Conservation (phyloP, 2,888 invertebrate genomes). For the Ephialtes manifestator region DNA sequence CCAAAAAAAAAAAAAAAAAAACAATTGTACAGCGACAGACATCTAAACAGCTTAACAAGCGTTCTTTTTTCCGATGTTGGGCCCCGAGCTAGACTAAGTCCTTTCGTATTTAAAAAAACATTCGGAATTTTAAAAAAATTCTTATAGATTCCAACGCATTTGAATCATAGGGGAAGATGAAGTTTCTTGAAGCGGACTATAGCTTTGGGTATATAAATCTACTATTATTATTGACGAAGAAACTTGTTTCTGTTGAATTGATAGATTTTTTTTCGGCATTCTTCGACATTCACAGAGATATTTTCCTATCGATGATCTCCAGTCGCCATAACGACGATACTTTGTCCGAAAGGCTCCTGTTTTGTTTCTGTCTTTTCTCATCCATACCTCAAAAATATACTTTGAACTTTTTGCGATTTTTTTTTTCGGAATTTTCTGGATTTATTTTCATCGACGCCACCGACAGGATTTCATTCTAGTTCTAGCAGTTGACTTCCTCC, state of each 20-base stretch:
- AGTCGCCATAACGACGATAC: background rate
- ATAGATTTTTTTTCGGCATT: slow-evolving; percentile 16
- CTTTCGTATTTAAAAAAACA: slow-evolving; percentile 16
- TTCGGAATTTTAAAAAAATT: background rate
- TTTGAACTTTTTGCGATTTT: slow-evolving; percentile 26
- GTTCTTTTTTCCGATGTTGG: background rate
- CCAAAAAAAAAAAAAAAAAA: too few relatives aligned
- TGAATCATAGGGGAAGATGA: slow-evolving; percentile 12
- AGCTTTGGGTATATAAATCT: slow-evolving; percentile 35
- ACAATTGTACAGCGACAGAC: background rate
- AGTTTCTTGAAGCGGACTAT: slow-evolving; percentile 32
- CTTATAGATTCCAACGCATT: background rate
- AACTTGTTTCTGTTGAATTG: background rate
- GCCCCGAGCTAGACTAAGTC: background rate
- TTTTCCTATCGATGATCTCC: slow-evolving; percentile 4
- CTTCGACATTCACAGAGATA: background rate
- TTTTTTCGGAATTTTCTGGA: slow-evolving; percentile 11
- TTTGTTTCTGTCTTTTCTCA: background rate
- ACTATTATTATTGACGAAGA: slow-evolving; percentile 5
- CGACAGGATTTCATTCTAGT: slow-evolving; percentile 37
- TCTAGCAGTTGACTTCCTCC: slow-evolving; percentile 47
- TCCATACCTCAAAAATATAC: background rate
- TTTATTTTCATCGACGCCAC: slow-evolving; percentile 34
- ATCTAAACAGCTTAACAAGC: slow-evolving; percentile 11
- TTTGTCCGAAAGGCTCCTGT: background rate